Evolutionary conservation across 2,797 vertebrate species (phyloP), one percentile per base, ranked within the genome.

Genomic region (Gadopsis bispinosus): DNA sequence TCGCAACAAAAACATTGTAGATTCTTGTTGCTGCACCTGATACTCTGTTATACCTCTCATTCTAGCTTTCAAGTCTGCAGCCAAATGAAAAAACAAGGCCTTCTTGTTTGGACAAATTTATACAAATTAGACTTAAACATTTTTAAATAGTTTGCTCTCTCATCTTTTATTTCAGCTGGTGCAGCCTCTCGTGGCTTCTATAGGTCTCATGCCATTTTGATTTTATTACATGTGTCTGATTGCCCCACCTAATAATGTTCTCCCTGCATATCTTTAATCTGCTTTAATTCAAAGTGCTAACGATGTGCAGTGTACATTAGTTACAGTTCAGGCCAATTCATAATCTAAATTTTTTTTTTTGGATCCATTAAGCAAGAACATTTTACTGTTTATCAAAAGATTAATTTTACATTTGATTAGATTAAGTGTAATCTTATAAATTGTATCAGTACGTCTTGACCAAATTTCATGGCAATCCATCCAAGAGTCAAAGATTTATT

Each of bases 91-190:
- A 66, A 48, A 61, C 7, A 33, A 9, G 5, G 26, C 1, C 26
- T 47, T 22, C 31, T 29, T 48, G 51, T 47, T 5, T 43, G 22
- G 16, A 54, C 20, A 14, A 29, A 45, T 62, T 47, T 35, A 39
- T 41, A 50, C 50, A 58, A 65, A 62, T 45, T 11, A 66, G 17
- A 51, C 16, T 10, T 19, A 8, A 60, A 13, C 8, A 64, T 64
- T 50, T 69, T 37, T 17, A 39, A 61, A 41, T 14, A 20, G 41
- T 45, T 16, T 5, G 11, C 22, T 26, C n/a, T 45, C 4, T 14
- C 14, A 14, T 70, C 29, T 70, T 12, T 31, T 17, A 70, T 22
- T 72, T 68, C 56, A 76, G 48, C 48, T 60, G 41, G 48, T 68
- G 3, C 29, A 7, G 43, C 22, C 1, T 20, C 26, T 56, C 3